These are phyloP conservation scores for Agrotis exclamationis DNA, from an alignment of 2,888 invertebrate genomes.

Conservation along the genomic window DNA sequence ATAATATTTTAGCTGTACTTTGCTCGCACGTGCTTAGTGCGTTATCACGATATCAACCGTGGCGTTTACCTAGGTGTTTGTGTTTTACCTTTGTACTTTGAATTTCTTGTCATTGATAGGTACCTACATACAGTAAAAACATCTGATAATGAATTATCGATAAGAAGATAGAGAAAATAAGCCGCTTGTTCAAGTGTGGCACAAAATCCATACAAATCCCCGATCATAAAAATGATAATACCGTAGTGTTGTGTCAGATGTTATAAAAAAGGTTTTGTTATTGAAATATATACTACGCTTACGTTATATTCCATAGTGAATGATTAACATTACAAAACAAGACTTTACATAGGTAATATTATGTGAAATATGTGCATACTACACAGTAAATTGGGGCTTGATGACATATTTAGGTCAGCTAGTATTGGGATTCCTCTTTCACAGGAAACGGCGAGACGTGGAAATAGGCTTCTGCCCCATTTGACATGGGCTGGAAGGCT, in stretches of 20 bases:
- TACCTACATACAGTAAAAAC: slow-evolving; percentile 19
- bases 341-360: slow-evolving; percentile 14
- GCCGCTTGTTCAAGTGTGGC: slow-evolving; percentile 23
- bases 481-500: not conserved
- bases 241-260: not conserved
- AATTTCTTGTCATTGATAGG: not conserved
- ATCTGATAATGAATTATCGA: slow-evolving; percentile 26
- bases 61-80: not conserved
- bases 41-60: not conserved
- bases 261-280: slow-evolving; percentile 29
- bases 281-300: slow-evolving; percentile 29
- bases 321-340: slow-evolving; percentile 3
- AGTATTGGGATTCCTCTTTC: not conserved
- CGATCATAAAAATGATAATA: slow-evolving; percentile 18
- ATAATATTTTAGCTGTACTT: not conserved
- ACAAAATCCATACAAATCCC: slow-evolving; percentile 26
- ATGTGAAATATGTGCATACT: slow-evolving; percentile 27
- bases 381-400: slow-evolving; percentile 3
- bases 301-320: slow-evolving; percentile 3
- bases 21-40: not conserved
- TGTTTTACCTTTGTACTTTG: slow-evolving; percentile 21
- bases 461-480: slow-evolving; percentile 14
- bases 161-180: slow-evolving; percentile 38
- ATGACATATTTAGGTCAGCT: slow-evolving; percentile 19
- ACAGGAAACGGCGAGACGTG: not conserved